These are phyloP conservation scores for Acanthiza pusilla DNA, from an alignment of 2,797 vertebrate genomes.

Conservation along the genomic window DNA sequence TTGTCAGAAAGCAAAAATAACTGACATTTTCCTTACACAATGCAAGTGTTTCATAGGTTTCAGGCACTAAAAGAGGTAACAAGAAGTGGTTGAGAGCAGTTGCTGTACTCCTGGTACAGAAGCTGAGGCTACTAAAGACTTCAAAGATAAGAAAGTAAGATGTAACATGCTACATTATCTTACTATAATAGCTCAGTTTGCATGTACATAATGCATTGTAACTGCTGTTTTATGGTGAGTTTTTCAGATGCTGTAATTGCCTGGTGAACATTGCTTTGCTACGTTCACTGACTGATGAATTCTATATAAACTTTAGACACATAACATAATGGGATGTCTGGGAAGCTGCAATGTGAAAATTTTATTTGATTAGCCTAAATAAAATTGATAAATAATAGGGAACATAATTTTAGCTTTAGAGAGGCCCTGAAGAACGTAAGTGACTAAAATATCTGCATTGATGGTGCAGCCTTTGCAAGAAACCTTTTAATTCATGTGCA, in stretches of 20 bases:
- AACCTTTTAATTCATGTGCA: fast-evolving
- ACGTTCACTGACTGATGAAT: not conserved
- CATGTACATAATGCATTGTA: not conserved
- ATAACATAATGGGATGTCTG: not conserved
- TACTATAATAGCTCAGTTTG: not conserved
- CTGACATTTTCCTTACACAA: not conserved
- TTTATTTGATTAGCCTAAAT: not conserved
- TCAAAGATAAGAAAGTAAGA: not conserved
- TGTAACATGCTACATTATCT: not conserved
- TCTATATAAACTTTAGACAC: not conserved
- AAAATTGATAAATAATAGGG: not conserved
- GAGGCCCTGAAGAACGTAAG: not conserved
- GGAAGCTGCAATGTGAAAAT: not conserved
- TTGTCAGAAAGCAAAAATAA: not conserved
- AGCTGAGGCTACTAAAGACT: not conserved
- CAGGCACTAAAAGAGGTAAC: not conserved
- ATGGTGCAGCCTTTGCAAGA: not conserved
- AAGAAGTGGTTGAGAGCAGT: not conserved
- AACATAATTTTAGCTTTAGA: not conserved
- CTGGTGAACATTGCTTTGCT: not conserved
- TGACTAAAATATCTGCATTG: not conserved
- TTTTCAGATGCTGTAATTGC: not conserved
- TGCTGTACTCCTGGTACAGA: not conserved
- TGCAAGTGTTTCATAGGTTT: not conserved
- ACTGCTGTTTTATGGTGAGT: not conserved